These are phyloP conservation scores for Octopus sinensis DNA, from an alignment of 1,140 invertebrate genomes.

Conservation along the genomic window DNA sequence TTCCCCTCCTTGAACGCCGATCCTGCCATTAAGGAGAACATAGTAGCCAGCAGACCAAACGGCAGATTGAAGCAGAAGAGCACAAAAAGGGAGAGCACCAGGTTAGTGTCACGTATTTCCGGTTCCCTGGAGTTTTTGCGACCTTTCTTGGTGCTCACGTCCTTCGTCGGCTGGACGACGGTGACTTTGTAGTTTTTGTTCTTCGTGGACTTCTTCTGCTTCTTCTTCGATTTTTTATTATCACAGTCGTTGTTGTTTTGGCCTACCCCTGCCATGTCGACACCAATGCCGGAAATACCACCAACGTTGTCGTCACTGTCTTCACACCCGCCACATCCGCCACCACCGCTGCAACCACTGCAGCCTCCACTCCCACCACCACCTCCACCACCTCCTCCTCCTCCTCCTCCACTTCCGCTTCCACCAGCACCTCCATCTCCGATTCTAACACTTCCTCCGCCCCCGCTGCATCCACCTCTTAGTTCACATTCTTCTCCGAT, in stretches of 20 bases:
- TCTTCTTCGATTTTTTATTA: conserved; percentile 60
- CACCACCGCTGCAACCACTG: not conserved
- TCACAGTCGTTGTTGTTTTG: conserved; percentile 45
- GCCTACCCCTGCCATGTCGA: not conserved
- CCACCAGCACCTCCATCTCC: not conserved
- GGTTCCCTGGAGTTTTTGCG: not conserved
- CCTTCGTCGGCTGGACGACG: conserved; percentile 60
- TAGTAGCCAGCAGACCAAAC: conserved; percentile 26
- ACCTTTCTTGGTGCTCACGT: conserved; percentile 40
- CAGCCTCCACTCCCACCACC: not conserved
- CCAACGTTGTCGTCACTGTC: conserved; percentile 61
- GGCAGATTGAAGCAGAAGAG: conserved; percentile 28
- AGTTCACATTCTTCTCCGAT: not conserved
- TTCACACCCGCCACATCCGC: not conserved
- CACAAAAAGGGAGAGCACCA: conserved; percentile 28
- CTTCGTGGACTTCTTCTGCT: conserved; percentile 62
- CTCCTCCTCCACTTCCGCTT: not conserved
- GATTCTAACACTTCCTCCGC: not conserved
- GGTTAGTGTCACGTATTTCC: conserved; percentile 27
- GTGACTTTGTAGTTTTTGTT: conserved; percentile 59
- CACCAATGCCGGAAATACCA: conserved; percentile 62
- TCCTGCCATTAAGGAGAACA: conserved; percentile 26
- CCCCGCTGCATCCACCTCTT: not conserved
- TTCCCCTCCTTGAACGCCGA: conserved; percentile 26
- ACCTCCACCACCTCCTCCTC: not conserved